These are phyloP conservation scores for Hiodon alosoides DNA, from an alignment of 2,113 vertebrate species.

Conservation along the genomic window DNA sequence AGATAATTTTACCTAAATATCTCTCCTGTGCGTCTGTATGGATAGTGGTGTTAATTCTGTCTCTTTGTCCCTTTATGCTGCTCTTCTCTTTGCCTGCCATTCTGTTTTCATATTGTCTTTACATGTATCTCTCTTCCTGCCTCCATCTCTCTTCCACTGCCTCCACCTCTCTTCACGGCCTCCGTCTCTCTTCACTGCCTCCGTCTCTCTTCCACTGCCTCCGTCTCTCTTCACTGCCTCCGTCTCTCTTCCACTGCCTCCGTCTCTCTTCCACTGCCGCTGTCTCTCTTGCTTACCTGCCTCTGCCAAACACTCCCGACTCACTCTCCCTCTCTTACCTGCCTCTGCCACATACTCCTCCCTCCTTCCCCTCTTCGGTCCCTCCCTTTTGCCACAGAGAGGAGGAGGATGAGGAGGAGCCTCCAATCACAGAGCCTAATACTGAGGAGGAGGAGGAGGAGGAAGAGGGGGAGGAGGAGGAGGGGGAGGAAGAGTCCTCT, in stretches of 20 bases:
- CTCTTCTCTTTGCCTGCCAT: background rate
- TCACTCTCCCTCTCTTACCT: no score
- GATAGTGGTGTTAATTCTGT: background rate
- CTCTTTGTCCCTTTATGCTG: conserved; percentile 13
- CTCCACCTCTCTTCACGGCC: conserved; percentile 20
- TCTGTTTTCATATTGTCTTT: conserved; percentile 46
- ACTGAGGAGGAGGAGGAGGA: no score
- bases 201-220: no score
- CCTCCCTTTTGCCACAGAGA: conserved; percentile 72
- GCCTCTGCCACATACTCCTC: no score
- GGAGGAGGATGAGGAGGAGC: conserved; percentile 44
- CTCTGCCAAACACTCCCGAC: no score
- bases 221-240: background rate
- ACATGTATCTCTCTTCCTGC: conserved; percentile 27
- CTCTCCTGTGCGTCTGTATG: background rate
- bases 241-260: no score
- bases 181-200: conserved; percentile 33
- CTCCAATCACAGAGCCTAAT: no score
- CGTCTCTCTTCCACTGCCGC: conserved; percentile 51
- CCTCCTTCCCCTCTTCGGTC: conserved; percentile 57
- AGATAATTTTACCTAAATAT: background rate
- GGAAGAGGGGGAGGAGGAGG: conserved; percentile 64
- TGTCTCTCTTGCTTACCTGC: no score
- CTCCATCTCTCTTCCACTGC: conserved; percentile 17
- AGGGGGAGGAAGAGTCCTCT: no score